Evolutionary conservation across 2,113 vertebrate species (phyloP).

Genomic region (Nesogale talazaci): DNA sequence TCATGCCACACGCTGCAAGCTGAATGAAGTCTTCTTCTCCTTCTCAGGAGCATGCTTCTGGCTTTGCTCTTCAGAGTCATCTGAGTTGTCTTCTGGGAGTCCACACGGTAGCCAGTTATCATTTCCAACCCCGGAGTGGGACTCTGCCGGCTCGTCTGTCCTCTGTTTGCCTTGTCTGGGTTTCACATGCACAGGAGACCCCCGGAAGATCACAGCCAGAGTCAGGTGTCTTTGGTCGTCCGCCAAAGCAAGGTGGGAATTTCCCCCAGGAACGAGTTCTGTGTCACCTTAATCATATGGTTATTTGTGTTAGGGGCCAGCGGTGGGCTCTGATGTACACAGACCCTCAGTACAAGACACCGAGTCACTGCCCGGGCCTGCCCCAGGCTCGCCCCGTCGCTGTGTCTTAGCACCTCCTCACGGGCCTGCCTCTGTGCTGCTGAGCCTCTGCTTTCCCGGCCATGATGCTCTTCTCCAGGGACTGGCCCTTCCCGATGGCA

Average conservation of each 20-base stretch:
- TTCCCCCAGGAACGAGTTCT: neutral
- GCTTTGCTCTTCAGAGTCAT: neutral
- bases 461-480: too few relatives aligned
- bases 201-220: neutral
- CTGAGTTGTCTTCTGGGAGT: neutral
- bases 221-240: neutral
- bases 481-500: neutral
- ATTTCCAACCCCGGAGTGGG: neutral
- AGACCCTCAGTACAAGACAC: too few relatives aligned
- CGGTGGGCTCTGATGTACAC: too few relatives aligned
- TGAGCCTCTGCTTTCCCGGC: too few relatives aligned
- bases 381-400: too few relatives aligned
- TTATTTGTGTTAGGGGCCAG: too few relatives aligned
- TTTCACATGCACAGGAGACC: neutral
- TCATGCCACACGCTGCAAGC: too few relatives aligned
- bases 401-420: too few relatives aligned
- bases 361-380: too few relatives aligned
- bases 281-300: neutral
- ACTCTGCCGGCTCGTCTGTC: neutral
- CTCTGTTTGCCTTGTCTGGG: neutral
- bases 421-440: too few relatives aligned
- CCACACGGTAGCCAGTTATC: neutral
- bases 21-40: neutral
- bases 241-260: too few relatives aligned
- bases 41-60: neutral